phyloP scores from a whole-genome alignment of 2,888 invertebrate species.

The Lapara coniferarum region DNA sequence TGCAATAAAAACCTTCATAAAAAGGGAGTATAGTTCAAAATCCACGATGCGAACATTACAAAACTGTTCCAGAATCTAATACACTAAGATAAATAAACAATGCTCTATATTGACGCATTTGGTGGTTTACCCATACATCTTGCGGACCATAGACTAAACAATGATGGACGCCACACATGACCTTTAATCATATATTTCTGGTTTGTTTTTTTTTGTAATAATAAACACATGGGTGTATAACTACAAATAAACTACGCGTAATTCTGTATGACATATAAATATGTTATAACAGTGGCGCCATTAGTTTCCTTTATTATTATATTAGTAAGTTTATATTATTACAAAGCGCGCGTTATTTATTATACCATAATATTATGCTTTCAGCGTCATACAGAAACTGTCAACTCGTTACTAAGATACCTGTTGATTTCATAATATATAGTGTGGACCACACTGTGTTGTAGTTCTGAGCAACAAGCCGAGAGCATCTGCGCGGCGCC shows the following conservation, averaged over 20 bases:
- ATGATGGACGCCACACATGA: conserved; percentile 38
- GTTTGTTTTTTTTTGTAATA: conserved; percentile 37
- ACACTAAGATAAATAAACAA: conserved; percentile 50
- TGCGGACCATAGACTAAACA: conserved; percentile 47
- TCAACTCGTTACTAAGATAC: too few species aligned
- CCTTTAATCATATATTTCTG: conserved; percentile 32
- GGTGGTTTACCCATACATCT: conserved; percentile 39
- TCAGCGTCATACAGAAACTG: too few species aligned
- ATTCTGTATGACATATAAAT: conserved; percentile 12
- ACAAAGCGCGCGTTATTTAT: background rate
- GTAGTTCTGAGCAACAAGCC: too few species aligned
- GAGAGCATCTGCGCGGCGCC: too few species aligned
- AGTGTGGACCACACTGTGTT: too few species aligned
- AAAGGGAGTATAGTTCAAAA: background rate
- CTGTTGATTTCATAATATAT: too few species aligned
- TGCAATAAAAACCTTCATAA: background rate
- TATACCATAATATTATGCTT: too few species aligned
- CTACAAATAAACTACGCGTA: conserved; percentile 9
- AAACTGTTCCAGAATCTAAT: conserved; percentile 35
- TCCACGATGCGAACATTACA: background rate
- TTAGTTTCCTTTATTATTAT: background rate
- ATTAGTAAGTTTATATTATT: background rate
- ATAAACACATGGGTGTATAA: conserved; percentile 15
- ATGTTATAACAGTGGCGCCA: background rate
- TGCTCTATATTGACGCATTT: conserved; percentile 43